These are phyloP conservation scores for Ruditapes philippinarum DNA, from an alignment of 1,140 invertebrate genomes.

Conservation along the genomic window DNA sequence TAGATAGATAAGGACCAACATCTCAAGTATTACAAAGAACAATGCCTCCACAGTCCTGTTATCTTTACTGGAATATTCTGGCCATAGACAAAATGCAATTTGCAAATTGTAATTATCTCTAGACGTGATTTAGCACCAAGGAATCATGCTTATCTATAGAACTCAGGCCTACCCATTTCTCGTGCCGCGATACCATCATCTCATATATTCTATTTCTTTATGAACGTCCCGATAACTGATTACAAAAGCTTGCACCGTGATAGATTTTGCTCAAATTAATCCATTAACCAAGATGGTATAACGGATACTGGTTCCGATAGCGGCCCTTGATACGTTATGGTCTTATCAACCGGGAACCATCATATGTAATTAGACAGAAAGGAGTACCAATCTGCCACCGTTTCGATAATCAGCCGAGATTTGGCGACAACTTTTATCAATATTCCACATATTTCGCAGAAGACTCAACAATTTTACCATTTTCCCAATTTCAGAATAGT, in stretches of 20 bases:
- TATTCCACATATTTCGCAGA: constrained; percentile 43
- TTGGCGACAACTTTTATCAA: constrained; percentile 53
- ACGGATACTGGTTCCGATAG: constrained; percentile 55
- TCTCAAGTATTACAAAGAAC: constrained; percentile 53
- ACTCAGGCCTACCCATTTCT: constrained; percentile 59
- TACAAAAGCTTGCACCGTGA: constrained; percentile 61
- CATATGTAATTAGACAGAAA: constrained; percentile 63
- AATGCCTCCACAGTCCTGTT: constrained; percentile 52
- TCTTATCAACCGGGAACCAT: constrained; percentile 46
- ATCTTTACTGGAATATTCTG: constrained; percentile 49
- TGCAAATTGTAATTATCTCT: constrained; percentile 68
- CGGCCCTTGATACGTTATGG: constrained; percentile 31
- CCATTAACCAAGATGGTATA: constrained; percentile 64
- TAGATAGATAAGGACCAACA: constrained; percentile 35
- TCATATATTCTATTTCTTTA: constrained; percentile 66
- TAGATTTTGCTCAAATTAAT: constrained; percentile 69
- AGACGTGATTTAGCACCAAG: constrained; percentile 61
- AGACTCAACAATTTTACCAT: constrained; percentile 57
- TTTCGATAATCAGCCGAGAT: constrained; percentile 55
- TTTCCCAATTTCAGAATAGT: constrained; percentile 55
- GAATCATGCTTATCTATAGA: constrained; percentile 58
- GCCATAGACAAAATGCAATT: constrained; percentile 68
- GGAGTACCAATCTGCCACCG: constrained; percentile 45
- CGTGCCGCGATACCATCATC: constrained; percentile 49
- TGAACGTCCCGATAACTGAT: constrained; percentile 66